These are phyloP conservation scores for Rhagophthalmus giganteus DNA, from an alignment of 2,888 invertebrate species.

Conservation along the genomic window DNA sequence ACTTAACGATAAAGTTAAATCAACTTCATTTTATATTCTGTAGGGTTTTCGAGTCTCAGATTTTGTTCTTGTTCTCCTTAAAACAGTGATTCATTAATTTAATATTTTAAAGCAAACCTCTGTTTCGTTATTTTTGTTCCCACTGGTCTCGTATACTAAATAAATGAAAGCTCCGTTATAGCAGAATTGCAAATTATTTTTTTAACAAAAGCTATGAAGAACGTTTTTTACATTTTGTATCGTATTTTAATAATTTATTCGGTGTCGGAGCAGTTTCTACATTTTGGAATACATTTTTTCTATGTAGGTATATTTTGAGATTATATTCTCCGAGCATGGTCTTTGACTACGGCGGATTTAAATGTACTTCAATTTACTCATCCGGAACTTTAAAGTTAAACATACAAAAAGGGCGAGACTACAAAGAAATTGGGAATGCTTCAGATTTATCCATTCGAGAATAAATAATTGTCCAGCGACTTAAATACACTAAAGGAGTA, in stretches of 20 bases:
- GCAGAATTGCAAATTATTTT: constrained; percentile 9
- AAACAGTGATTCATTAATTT: constrained; percentile 3
- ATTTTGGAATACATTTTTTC: too few species aligned
- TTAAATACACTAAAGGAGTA: not conserved
- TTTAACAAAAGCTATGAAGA: too few species aligned
- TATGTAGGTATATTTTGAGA: too few species aligned
- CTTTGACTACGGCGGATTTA: not conserved
- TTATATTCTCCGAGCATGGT: not conserved
- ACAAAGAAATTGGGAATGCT: not conserved
- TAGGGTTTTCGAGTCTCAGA: too few species aligned
- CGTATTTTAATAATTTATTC: constrained; percentile 5
- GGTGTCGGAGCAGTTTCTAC: too few species aligned
- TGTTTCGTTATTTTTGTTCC: constrained; percentile 5
- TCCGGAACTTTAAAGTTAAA: not conserved
- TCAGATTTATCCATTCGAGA: not conserved
- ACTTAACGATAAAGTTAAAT: too few species aligned
- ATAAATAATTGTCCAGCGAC: not conserved
- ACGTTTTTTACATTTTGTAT: constrained; percentile 9
- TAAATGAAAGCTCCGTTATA: constrained; percentile 7
- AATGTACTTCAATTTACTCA: not conserved
- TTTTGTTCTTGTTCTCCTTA: constrained; percentile 6
- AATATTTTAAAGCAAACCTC: constrained; percentile 5
- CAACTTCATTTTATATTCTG: too few species aligned
- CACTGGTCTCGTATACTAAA: constrained; percentile 4
- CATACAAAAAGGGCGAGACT: not conserved